Evolutionary conservation across 2,888 invertebrate species (phyloP).

Genomic region (Archips xylosteana): DNA sequence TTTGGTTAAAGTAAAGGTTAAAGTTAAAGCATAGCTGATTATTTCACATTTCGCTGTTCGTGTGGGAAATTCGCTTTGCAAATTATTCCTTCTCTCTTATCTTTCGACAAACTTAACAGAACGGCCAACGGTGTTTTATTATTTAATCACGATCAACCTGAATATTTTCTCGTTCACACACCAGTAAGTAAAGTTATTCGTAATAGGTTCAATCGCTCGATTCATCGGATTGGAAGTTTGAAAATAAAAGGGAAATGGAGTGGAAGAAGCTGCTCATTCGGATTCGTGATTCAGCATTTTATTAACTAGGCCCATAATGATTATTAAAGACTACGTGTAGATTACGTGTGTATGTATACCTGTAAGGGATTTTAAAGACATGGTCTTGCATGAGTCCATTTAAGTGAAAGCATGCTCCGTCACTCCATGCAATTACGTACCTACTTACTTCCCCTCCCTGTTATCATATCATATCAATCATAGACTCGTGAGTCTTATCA

Average conservation of each 20-base stretch:
- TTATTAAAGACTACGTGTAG: conserved; percentile 10
- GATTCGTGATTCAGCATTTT: conserved; percentile 70
- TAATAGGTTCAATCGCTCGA: conserved; percentile 75
- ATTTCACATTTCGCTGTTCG: no score
- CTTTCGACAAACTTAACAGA: neutral
- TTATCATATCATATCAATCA: no score
- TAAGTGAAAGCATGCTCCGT: no score
- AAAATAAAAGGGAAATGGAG: conserved; percentile 78
- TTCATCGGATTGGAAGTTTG: conserved; percentile 74
- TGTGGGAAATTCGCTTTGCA: no score
- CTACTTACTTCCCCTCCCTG: no score
- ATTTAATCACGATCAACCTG: conserved; percentile 49
- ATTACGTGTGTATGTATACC: no score
- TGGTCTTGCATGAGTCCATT: no score
- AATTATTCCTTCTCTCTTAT: no score
- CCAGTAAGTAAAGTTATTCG: conserved; percentile 69
- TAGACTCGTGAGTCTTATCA: no score
- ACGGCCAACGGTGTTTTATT: conserved; percentile 20
- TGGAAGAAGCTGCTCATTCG: conserved; percentile 75
- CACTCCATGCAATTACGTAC: no score
- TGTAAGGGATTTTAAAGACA: neutral
- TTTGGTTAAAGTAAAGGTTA: no score
- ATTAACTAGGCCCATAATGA: conserved; percentile 51
- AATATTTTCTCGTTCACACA: conserved; percentile 67
- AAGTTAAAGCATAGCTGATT: no score